These are phyloP conservation scores for Subacronicta megacephala DNA, from an alignment of 2,888 invertebrate genomes.

Conservation along the genomic window DNA sequence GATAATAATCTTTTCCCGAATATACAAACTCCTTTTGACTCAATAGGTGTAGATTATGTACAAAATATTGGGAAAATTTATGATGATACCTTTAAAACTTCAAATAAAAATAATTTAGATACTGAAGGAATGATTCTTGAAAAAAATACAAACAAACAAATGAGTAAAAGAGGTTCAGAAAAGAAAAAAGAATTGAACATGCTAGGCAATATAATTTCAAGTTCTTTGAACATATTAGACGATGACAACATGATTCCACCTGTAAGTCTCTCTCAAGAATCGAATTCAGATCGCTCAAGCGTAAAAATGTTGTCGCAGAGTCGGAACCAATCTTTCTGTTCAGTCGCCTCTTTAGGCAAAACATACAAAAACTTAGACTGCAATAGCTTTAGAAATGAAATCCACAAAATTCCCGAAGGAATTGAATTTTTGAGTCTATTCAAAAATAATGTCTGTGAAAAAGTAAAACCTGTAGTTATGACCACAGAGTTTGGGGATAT, in stretches of 20 bases:
- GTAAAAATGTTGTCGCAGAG: slow-evolving; percentile 54
- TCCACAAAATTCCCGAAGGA: slow-evolving; percentile 64
- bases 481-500: slow-evolving; percentile 74
- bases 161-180: slow-evolving; percentile 6
- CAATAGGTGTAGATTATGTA: background rate
- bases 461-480: slow-evolving; percentile 64
- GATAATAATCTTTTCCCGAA: slow-evolving; percentile 2
- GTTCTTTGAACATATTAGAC: slow-evolving; percentile 72
- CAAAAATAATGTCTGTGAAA: slow-evolving; percentile 31
- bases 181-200: slow-evolving; percentile 20
- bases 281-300: slow-evolving; percentile 41
- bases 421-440: slow-evolving; percentile 71
- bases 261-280: slow-evolving; percentile 49
- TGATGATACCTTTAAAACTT: background rate
- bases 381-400: slow-evolving; percentile 68
- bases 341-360: slow-evolving; percentile 70
- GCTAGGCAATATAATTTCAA: slow-evolving; percentile 69
- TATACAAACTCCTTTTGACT: background rate
- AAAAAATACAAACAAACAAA: slow-evolving; percentile 1
- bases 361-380: slow-evolving; percentile 77
- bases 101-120: background rate
- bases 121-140: background rate
- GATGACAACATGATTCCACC: slow-evolving; percentile 53
- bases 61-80: background rate
- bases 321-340: slow-evolving; percentile 64